Evolutionary conservation across 2,888 invertebrate species (phyloP), one percentile per base, ranked within the genome.

Genomic region (Bruchidius siliquastri): DNA sequence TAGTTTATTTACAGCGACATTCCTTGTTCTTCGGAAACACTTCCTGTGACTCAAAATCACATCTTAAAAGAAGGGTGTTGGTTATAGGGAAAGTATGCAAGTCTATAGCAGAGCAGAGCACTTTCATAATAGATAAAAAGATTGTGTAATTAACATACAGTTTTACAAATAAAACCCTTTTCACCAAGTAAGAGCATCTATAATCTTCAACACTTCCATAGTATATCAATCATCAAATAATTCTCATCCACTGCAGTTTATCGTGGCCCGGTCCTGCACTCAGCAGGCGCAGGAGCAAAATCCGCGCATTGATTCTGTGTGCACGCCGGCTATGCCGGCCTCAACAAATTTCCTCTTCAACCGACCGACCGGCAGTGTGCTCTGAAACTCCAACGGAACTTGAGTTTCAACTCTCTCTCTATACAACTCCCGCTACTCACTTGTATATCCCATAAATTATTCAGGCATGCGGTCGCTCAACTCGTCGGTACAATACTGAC

Each of bases 251-350:
- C 82, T 80, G 83, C 83, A 78, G 82, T 83, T 81, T 81, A 78
- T 78, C 78, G 80, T 70, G 74, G 77, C 6, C 49, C 49, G 49
- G 49, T 49, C 49, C 49, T 49, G 49, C 49, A 49, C 18, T 18
- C 49, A 49, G 49, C 49, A 13, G 81, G 84, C 83, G 82, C 82
- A 83, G 83, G 81, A 82, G 69, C 76, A 71, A 72, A 76, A 73
- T 80, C 79, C 80, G 84, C 84, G 83, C 83, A 85, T 85, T 84
- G 85, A 85, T 84, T 84, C 81, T 74, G 76, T 77, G 80, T 80
- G 79, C 68, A 49, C 49, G 49, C 49, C 49, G 49, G 49, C 49
- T 13, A 49, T 49, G 49, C 49, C 49, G 49, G 49, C 49, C 49
- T 49, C 49, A 49, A 49, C 49, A 49, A 49, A 49, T 49, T 49